Base-by-base conservation (phyloP, 1,140 invertebrate species). In the Triops longicaudatus region DNA sequence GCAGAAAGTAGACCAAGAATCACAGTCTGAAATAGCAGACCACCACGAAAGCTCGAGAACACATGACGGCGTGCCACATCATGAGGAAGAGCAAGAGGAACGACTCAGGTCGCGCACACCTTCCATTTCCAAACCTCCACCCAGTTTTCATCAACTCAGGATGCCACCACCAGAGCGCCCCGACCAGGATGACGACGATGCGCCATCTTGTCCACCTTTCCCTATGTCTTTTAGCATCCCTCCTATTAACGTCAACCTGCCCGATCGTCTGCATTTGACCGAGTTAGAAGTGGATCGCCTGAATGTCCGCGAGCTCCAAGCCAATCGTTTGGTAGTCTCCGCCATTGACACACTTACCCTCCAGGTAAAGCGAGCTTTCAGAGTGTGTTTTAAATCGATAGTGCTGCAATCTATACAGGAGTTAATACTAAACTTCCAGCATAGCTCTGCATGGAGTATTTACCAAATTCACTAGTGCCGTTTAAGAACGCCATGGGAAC, bases 281-380 rank as follows among this genome's bases (percentile, higher is more conserved):
- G 91, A 93, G 81, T 85, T 93, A 73, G 90, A 92, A 79, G 91
- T 93, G 1, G 91, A 92, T 41, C 86, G 90, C 78, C 80, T 93
- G 31, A 91, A 88, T 80, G 92, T 93, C 7, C 89, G 89, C 31
- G 90, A 92, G 80, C 82, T 93, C 26, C 89, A 92, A 81, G 91
- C 92, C 0, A 89, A 88, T 50, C 92, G 91, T 82, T 91, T 93
- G 74, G 84, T 89, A 22, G 91, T 92, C 0, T 93, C 91, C 1
- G 91, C 93, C 82, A 89, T 94, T 44, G 91, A 93, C 81, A 89
- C 91, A 1, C 86, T 88, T 50, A 88, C 89, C 5, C 85, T 94
- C 79, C 87, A 89, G 63, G 87, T 90, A 0, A 50, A 17, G 50
- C 50, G 28, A 22, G 27, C 7, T 17, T 42, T 76, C 22, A 76